A percentile compares a stretch with the other conserved stretches of the same genome.
These are phyloP conservation scores for Anastrepha obliqua DNA, from an alignment of 1,140 invertebrate species.

Conservation along the genomic window DNA sequence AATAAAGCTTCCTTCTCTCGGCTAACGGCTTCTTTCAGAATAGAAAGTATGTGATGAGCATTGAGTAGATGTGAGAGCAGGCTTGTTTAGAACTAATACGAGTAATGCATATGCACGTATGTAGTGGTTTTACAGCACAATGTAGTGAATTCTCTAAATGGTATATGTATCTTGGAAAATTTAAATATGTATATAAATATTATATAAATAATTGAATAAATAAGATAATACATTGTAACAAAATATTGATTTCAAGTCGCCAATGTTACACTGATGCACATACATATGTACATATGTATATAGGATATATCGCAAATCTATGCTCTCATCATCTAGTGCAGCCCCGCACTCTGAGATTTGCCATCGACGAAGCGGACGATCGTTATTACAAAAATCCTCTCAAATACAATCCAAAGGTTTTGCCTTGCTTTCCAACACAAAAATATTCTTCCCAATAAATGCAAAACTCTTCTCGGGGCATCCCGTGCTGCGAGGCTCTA, in stretches of 20 bases:
- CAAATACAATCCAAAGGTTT: too few relatives aligned
- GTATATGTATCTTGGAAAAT: background rate
- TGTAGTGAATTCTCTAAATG: background rate
- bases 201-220: background rate
- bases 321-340: too few relatives aligned
- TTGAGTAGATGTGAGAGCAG: background rate
- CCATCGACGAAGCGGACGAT: too few relatives aligned
- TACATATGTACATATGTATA: constrained; percentile 1
- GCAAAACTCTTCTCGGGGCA: too few relatives aligned
- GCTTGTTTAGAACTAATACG: too few relatives aligned
- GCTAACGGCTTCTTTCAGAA: background rate
- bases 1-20: constrained; percentile 19
- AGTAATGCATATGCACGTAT: background rate
- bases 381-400: too few relatives aligned
- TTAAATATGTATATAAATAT: background rate
- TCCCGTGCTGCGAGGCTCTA: too few relatives aligned
- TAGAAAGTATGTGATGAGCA: background rate
- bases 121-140: too few relatives aligned
- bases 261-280: background rate
- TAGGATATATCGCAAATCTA: background rate
- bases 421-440: too few relatives aligned
- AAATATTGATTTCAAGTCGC: background rate
- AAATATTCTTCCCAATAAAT: too few relatives aligned
- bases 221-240: background rate
- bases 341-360: too few relatives aligned